Evolutionary conservation across 2,888 invertebrate genomes (phyloP).

Genomic region (Patella caerulea): DNA sequence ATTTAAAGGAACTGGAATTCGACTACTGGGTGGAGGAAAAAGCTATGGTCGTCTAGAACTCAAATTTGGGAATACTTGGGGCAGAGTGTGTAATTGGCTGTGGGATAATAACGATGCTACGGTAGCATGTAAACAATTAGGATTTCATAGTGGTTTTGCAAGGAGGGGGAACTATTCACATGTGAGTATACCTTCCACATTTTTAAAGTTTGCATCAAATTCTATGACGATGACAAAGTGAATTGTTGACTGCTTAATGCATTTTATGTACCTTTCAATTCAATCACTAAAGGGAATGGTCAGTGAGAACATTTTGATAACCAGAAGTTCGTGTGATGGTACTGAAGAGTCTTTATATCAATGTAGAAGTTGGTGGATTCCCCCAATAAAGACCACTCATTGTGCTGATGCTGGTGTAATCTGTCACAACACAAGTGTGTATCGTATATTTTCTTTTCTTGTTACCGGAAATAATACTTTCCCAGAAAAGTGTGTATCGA

Average conservation of each 20-base stretch:
- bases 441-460: too few relatives aligned
- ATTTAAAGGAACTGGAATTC: conserved; percentile 27
- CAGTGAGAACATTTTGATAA: conserved; percentile 74
- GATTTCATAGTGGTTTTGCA: conserved; percentile 55
- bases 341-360: conserved; percentile 79
- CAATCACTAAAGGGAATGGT: too few relatives aligned
- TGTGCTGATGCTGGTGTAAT: conserved; percentile 52
- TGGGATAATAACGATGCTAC: conserved; percentile 73
- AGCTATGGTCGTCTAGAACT: conserved; percentile 45
- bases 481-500: too few relatives aligned
- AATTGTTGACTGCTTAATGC: too few relatives aligned
- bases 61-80: conserved; percentile 49
- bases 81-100: conserved; percentile 47
- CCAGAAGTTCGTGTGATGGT: conserved; percentile 80
- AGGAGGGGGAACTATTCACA: conserved; percentile 23
- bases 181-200: too few relatives aligned
- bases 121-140: conserved; percentile 73
- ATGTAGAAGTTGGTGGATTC: conserved; percentile 72
- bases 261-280: too few relatives aligned
- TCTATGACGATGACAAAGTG: too few relatives aligned
- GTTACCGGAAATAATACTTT: too few relatives aligned
- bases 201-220: too few relatives aligned
- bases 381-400: conserved; percentile 34
- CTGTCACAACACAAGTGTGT: conserved; percentile 50
- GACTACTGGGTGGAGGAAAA: conserved; percentile 35